Conservation (phyloP, 1,140 invertebrate species). For the Bombus terrestris region DNA sequence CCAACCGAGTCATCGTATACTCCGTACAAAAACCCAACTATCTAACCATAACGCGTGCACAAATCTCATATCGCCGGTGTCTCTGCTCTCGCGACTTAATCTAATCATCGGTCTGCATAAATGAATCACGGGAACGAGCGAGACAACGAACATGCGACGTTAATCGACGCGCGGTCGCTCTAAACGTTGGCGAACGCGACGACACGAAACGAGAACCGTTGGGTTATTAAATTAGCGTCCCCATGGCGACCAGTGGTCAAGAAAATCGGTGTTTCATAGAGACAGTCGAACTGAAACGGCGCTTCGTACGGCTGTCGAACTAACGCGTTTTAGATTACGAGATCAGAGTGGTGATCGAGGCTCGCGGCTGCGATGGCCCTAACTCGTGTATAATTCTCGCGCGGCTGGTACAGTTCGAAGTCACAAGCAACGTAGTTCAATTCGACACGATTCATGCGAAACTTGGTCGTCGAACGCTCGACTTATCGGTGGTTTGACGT, state of each 20-base stretch:
- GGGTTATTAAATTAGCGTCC: slow-evolving; percentile 77
- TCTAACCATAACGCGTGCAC: neutral
- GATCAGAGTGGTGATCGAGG: neutral
- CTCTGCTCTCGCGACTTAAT: neutral
- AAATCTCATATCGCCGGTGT: neutral
- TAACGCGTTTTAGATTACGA: neutral
- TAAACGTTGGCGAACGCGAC: neutral
- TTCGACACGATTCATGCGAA: neutral
- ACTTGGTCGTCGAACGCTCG: neutral
- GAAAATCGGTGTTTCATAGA: slow-evolving; percentile 65
- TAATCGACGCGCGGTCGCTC: neutral
- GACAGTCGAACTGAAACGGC: slow-evolving; percentile 62
- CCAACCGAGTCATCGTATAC: too few relatives aligned
- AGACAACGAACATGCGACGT: neutral
- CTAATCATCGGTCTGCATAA: neutral
- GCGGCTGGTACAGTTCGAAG: neutral
- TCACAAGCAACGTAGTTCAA: neutral
- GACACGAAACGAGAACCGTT: slow-evolving; percentile 27
- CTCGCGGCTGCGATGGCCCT: neutral
- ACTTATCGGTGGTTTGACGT: slow-evolving; percentile 25
- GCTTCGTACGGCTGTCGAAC: slow-evolving; percentile 27
- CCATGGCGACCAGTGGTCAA: slow-evolving; percentile 72
- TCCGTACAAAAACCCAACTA: too few relatives aligned
- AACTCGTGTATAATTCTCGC: neutral
- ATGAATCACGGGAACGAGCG: neutral